These are phyloP conservation scores for Pipistrellus pipistrellus DNA, from an alignment of 2,797 vertebrate genomes.

Conservation along the genomic window DNA sequence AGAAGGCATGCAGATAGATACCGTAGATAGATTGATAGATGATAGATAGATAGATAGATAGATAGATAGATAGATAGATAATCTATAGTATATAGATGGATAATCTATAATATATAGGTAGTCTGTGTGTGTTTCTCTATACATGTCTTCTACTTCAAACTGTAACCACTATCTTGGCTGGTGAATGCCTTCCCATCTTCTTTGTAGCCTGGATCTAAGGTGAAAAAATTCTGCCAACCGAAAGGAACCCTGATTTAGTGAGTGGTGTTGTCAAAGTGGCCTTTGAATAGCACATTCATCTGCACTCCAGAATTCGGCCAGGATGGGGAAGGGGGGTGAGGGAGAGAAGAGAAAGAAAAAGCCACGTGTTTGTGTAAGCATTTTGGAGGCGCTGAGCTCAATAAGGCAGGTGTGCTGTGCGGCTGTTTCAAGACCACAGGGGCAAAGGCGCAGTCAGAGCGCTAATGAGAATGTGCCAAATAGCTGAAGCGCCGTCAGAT, in stretches of 20 bases:
- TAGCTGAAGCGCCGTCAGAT: conserved; percentile 67
- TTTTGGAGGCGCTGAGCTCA: conserved; percentile 14
- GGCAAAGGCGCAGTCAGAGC: neutral
- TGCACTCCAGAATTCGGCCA: conserved; percentile 21
- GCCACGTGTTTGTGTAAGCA: conserved; percentile 50
- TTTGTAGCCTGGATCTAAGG: neutral
- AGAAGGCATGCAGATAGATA: neutral
- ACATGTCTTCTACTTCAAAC: neutral
- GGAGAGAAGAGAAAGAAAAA: conserved; percentile 27
- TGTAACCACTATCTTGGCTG: neutral
- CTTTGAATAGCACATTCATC: conserved; percentile 59
- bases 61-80: neutral
- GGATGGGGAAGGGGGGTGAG: neutral
- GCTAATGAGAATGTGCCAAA: conserved; percentile 71
- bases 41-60: neutral
- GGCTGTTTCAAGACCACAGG: conserved; percentile 46
- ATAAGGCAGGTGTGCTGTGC: conserved; percentile 61
- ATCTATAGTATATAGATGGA: neutral
- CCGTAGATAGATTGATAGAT: neutral
- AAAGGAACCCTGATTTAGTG: neutral
- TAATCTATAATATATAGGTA: neutral
- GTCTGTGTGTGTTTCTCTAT: neutral
- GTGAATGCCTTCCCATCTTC: neutral
- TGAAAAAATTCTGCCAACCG: conserved; percentile 46
- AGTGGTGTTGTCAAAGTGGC: neutral